Percentiles rank a stretch among this genome's conserved stretches.
These are phyloP conservation scores for Urosaurus nigricauda DNA, from an alignment of 2,797 vertebrate species.

Conservation along the genomic window DNA sequence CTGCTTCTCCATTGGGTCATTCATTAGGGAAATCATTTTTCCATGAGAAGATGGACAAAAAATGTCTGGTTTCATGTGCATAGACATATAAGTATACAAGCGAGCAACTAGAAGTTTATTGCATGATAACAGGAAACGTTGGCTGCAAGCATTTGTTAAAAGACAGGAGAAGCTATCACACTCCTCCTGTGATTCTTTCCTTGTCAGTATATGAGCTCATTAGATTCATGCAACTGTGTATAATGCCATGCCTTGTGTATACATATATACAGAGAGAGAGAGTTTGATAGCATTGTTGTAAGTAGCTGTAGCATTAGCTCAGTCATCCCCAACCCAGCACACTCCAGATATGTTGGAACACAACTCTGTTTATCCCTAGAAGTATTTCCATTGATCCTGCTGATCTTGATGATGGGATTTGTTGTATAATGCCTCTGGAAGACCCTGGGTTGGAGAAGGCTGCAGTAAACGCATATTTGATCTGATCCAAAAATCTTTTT, in stretches of 20 bases:
- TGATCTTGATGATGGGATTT: too few species aligned
- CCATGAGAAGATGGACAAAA: constrained; percentile 5
- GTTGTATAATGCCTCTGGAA: too few species aligned
- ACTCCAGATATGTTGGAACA: too few species aligned
- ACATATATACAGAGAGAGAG: too few species aligned
- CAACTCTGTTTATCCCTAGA: too few species aligned
- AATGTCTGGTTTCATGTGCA: not conserved
- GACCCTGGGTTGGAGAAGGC: not conserved
- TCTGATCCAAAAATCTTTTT: not conserved
- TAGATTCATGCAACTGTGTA: not conserved
- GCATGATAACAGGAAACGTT: not conserved
- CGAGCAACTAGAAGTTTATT: not conserved
- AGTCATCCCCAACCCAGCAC: too few species aligned
- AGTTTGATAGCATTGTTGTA: not conserved
- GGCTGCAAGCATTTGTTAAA: not conserved
- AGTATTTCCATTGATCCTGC: too few species aligned
- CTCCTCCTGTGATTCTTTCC: not conserved
- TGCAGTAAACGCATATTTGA: not conserved
- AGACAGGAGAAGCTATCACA: too few species aligned
- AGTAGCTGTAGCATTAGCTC: not conserved
- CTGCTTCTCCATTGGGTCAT: not conserved
- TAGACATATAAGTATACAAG: too few species aligned
- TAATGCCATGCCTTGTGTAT: not conserved
- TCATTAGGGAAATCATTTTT: not conserved
- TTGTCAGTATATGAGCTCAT: not conserved